Base-by-base conservation (phyloP, 2,113 vertebrate species). In the Paralichthys olivaceus region DNA sequence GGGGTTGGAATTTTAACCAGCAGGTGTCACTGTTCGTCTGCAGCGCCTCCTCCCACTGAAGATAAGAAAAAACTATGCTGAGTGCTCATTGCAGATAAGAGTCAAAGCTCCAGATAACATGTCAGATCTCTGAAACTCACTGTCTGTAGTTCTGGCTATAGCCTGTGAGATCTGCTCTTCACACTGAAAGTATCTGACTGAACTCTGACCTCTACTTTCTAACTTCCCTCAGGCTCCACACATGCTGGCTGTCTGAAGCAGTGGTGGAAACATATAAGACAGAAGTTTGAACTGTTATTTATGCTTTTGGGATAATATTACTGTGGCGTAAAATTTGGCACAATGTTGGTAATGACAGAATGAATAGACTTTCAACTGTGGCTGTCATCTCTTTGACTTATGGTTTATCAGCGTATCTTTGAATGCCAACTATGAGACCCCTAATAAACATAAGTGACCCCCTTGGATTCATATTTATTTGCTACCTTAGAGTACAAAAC, bases 1-100 rank as follows among this genome's bases (percentile, higher is more conserved):
- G 1, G 57, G 40, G n/a, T 6, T 7, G 34, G 23, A 20, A 1
- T 14, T 34, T 34, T 14, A 47, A 26, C 89, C 91, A 93, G 90
- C 83, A 93, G 92, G 85, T 87, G 87, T 87, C 89, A 72, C 83
- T 92, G 83, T 90, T 88, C 29, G 61, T 84, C 91, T 92, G 69
- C 62, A 76, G 49, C 72, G 2, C 12, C 23, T 63, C 59, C 4
- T 23, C 23, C 14, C 20, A 12, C 47, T 15, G 1, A 12, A 15
- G 37, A 12, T 40, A 14, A 11, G 19, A 25, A 34, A 12, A 28
- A 60, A 71, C 49, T 26, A 80, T 56, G 40, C 67, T 66, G 25
- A 64, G 49, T 7, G 22, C 22, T 67, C 20, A 45, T 59, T 53
- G 62, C 67, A 74, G 58, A 75, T 61, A 69, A 66, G 13, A 55